Percentiles rank a stretch among this genome's conserved stretches.
Evolutionary conservation across 2,113 vertebrate species (phyloP).

Genomic region (Hippolais icterina): DNA sequence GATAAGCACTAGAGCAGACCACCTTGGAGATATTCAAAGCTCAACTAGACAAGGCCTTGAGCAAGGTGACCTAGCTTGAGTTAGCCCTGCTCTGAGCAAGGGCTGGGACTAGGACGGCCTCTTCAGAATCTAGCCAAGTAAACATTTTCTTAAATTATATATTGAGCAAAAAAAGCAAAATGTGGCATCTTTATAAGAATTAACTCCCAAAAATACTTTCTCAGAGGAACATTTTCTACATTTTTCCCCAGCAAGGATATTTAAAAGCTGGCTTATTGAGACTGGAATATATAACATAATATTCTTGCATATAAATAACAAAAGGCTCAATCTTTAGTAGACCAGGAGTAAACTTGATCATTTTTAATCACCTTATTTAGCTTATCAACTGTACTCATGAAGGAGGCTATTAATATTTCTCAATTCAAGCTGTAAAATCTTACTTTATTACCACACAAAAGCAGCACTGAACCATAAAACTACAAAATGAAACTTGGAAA

Average conservation of each 20-base stretch:
- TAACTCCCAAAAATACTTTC: not conserved
- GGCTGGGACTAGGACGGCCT: not conserved
- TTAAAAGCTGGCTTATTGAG: not conserved
- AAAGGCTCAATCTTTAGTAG: not conserved
- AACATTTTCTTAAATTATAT: not conserved
- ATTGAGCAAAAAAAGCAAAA: not conserved
- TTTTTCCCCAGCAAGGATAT: not conserved
- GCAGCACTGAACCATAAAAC: constrained; percentile 16
- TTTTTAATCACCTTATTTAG: constrained; percentile 26
- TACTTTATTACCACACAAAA: constrained; percentile 20
- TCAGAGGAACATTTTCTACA: not conserved
- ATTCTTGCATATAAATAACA: not conserved
- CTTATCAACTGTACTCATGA: not conserved
- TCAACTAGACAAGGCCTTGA: not conserved
- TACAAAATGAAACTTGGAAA: constrained; percentile 25
- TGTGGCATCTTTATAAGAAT: not conserved
- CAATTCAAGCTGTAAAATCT: constrained; percentile 7
- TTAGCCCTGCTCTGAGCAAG: not conserved
- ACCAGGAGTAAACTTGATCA: not conserved
- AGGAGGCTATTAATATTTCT: not conserved
- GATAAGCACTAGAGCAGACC: not conserved
- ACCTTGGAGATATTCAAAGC: not conserved
- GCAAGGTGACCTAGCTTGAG: not conserved
- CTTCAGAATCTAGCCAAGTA: not conserved
- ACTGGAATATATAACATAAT: not conserved